Evolutionary conservation across 2,888 invertebrate species (phyloP), one percentile per base, ranked within the genome.

Genomic region (Yponomeuta sedellus): DNA sequence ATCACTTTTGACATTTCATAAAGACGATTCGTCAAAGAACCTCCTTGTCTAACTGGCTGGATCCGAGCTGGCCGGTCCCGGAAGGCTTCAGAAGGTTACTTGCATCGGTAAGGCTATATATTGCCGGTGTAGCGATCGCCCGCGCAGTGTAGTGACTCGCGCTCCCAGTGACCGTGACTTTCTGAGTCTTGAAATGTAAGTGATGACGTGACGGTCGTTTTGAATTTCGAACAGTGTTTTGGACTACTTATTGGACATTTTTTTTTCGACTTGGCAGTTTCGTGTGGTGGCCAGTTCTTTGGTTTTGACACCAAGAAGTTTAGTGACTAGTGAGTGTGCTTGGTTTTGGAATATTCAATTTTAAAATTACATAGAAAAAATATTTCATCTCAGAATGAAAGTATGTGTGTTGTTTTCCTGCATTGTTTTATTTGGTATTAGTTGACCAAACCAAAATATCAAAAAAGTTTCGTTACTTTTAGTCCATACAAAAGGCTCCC

Each of bases 1-100:
- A 52, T 16, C 44, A 16, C 2, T 16, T 16, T 52, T 52, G 16
- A 52, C 16, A 52, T 52, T 52, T 52, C 44, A 52, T 4, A 4
- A 16, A 52, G 44, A 52, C 44, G 44, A 16, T 52, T 16, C 44
- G 16, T 52, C 44, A 52, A 52, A 34, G 8, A 52, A 52, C 44
- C 44, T 52, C 44, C 16, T 52, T 52, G 16, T 16, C 12, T 16
- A 16, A 2, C 44, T 52, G 44, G 12, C 44, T 52, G 16, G 44
- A 12, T 61, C 34, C 28, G 61, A 66, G 59, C 57, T 66, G 61
- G 34, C 61, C 71, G 66, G 79, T 85, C 82, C 87, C 86, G 89
- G 89, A 89, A 89, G 86, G 77, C 52, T 64, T 61, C 74, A 78
- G 86, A 89, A 89, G 89, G 88, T 87, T 88, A 77, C 73, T 64